A percentile compares a stretch with the other conserved stretches of the same genome.
These are phyloP conservation scores for Lochmaea crataegi DNA, from an alignment of 2,888 invertebrate genomes.

Conservation along the genomic window DNA sequence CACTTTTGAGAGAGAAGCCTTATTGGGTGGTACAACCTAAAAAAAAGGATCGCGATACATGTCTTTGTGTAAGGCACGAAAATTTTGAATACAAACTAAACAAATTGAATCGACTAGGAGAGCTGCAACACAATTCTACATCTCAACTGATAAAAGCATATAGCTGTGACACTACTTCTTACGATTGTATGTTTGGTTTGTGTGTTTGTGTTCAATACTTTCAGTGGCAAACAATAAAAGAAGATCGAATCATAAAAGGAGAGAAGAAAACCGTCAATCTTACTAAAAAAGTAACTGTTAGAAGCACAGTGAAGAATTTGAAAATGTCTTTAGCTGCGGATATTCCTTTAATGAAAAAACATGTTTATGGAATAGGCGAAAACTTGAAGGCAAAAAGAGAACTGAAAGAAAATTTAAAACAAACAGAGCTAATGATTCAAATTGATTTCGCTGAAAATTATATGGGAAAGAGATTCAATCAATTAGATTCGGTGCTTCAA, in stretches of 20 bases:
- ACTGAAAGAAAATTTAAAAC: slow-evolving; percentile 20
- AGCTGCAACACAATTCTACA: background rate
- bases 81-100: slow-evolving; percentile 25
- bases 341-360: slow-evolving; percentile 30
- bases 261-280: slow-evolving; percentile 17
- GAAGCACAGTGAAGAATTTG: slow-evolving; percentile 19
- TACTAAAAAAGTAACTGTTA: slow-evolving; percentile 12
- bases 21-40: slow-evolving; percentile 48
- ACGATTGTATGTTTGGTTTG: slow-evolving; percentile 24
- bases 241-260: slow-evolving; percentile 17
- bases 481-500: slow-evolving; percentile 21
- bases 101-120: slow-evolving; percentile 8
- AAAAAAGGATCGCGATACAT: slow-evolving; percentile 46
- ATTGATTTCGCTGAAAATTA: slow-evolving; percentile 28
- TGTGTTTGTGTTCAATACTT: slow-evolving; percentile 21
- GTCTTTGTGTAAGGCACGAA: slow-evolving; percentile 43
- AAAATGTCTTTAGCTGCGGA: slow-evolving; percentile 16
- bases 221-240: slow-evolving; percentile 10
- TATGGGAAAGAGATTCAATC: slow-evolving; percentile 25
- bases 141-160: background rate
- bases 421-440: slow-evolving; percentile 22
- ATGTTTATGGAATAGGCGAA: slow-evolving; percentile 22
- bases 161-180: slow-evolving; percentile 15
- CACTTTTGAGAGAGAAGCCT: slow-evolving; percentile 45
- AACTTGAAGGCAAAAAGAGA: too few species aligned